These are phyloP conservation scores for Ambastaia sidthimunki DNA, from an alignment of 2,797 vertebrate species.

Conservation along the genomic window DNA sequence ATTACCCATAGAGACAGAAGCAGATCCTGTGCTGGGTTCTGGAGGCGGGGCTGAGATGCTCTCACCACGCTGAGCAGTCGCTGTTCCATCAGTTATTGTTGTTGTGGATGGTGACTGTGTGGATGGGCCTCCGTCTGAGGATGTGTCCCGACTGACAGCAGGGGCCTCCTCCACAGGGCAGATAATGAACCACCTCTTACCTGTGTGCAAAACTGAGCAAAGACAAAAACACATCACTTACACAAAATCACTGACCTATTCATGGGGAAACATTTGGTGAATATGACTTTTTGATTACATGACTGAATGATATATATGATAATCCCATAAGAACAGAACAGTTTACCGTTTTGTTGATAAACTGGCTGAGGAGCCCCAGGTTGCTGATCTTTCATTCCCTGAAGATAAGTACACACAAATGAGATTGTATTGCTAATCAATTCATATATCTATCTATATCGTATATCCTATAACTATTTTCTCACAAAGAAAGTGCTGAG, in stretches of 20 bases:
- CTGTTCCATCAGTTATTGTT: conserved; percentile 57
- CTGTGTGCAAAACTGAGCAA: conserved; percentile 90
- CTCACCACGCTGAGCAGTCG: conserved; percentile 67
- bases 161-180: conserved; percentile 94
- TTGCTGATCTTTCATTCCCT: conserved; percentile 42
- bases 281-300: neutral
- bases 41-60: conserved; percentile 69
- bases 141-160: conserved; percentile 77
- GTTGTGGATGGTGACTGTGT: conserved; percentile 64
- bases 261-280: neutral
- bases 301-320: no score
- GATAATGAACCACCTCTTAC: conserved; percentile 98
- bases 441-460: neutral
- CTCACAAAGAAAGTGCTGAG: neutral
- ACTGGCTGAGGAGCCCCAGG: conserved; percentile 82
- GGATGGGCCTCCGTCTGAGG: conserved; percentile 72
- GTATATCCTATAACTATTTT: neutral
- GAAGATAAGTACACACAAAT: conserved; percentile 1
- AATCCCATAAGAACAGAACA: neutral
- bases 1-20: conserved; percentile 75
- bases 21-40: conserved; percentile 70
- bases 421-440: neutral
- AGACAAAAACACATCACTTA: neutral
- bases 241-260: neutral
- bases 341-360: conserved; percentile 95